Percentiles rank a stretch among this genome's conserved stretches.
These are phyloP conservation scores for Gonocerus acuteangulatus DNA, from an alignment of 2,888 invertebrate genomes.

Conservation along the genomic window DNA sequence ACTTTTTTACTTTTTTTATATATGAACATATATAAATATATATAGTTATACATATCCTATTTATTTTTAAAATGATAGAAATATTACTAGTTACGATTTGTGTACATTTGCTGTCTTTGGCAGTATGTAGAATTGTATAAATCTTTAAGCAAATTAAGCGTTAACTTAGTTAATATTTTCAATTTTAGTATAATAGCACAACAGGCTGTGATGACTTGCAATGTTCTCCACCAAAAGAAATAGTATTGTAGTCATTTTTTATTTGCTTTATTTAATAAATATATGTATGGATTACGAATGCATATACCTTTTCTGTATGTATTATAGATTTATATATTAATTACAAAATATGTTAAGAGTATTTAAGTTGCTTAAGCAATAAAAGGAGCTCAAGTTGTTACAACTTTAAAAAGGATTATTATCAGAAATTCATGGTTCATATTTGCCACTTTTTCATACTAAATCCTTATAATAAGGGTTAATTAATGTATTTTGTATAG, in stretches of 20 bases:
- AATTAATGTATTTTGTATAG: no score
- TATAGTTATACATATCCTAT: conserved; percentile 5
- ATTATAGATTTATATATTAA: no score
- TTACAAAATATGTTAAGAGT: not conserved
- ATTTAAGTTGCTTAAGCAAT: conserved; percentile 8
- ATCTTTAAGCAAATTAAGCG: conserved; percentile 7
- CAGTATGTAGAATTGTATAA: conserved; percentile 4
- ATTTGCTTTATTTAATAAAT: conserved; percentile 5
- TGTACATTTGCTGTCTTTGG: conserved; percentile 13
- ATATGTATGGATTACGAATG: conserved; percentile 1
- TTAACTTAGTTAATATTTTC: conserved; percentile 4
- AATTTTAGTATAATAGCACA: conserved; percentile 23
- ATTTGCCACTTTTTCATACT: no score
- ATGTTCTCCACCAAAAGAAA: conserved; percentile 20
- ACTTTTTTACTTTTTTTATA: not conserved
- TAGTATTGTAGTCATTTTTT: conserved; percentile 9
- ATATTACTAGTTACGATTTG: conserved; percentile 7
- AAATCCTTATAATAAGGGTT: no score
- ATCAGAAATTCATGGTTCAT: no score
- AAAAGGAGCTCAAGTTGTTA: not conserved
- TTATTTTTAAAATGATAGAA: conserved; percentile 3
- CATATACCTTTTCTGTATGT: not conserved
- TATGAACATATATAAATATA: no score
- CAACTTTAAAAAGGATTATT: no score
- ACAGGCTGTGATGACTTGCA: conserved; percentile 26